Conservation (phyloP, 2,113 vertebrate species). For the Gavia stellata region DNA sequence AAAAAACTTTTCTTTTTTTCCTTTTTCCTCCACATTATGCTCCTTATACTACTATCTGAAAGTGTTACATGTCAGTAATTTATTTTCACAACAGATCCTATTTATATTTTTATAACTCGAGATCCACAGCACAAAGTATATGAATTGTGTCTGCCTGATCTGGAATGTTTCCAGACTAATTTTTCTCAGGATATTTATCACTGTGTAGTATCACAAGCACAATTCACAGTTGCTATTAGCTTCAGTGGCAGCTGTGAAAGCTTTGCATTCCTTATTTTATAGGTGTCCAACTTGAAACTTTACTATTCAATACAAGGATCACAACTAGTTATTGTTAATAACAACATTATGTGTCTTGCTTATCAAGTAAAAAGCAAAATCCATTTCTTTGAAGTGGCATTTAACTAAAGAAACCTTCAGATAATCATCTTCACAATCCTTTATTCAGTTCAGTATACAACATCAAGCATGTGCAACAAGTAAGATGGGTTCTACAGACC, state of each 20-base stretch:
- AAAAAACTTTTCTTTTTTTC: fast-evolving
- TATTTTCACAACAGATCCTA: background rate
- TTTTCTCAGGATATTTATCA: background rate
- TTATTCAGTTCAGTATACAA: background rate
- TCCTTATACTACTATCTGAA: background rate
- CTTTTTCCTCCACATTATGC: background rate
- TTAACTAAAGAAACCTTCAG: background rate
- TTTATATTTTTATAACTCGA: background rate
- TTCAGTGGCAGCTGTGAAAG: background rate
- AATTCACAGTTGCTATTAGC: background rate
- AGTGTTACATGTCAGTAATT: background rate
- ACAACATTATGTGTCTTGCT: background rate
- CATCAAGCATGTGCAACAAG: background rate
- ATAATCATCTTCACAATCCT: background rate
- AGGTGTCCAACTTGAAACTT: background rate
- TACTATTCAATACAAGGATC: background rate
- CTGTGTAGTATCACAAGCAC: background rate
- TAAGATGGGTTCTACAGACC: background rate
- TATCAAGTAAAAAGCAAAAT: background rate
- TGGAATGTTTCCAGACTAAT: background rate
- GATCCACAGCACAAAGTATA: background rate
- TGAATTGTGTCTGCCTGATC: background rate
- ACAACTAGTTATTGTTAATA: background rate
- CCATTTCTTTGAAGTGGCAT: background rate
- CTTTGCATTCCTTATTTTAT: background rate